These are phyloP conservation scores for Planiliza haematocheilus DNA, from an alignment of 2,113 vertebrate genomes.

Conservation along the genomic window DNA sequence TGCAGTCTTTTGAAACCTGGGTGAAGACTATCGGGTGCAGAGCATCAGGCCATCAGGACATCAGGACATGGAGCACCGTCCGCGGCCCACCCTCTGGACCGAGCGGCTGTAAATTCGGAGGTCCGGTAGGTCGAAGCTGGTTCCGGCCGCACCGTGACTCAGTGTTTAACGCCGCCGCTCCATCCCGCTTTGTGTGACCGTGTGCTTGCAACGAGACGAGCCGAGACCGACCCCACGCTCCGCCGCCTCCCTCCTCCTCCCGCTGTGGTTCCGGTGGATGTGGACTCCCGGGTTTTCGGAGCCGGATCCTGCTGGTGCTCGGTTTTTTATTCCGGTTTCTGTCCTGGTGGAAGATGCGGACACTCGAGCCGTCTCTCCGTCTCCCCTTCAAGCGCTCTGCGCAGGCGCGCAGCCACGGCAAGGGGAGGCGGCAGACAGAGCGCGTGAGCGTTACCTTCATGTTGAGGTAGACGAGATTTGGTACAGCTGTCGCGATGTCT, in stretches of 20 bases:
- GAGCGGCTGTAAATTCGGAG: too few species aligned
- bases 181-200: constrained; percentile 41
- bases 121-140: neutral
- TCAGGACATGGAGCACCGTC: constrained; percentile 22
- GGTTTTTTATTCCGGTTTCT: constrained; percentile 7
- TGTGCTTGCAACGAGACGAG: constrained; percentile 41
- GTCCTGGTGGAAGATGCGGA: neutral
- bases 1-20: neutral
- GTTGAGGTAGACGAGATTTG: constrained; percentile 21
- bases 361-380: constrained; percentile 20
- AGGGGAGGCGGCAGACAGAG: constrained; percentile 6
- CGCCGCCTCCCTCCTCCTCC: neutral
- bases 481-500: constrained; percentile 36
- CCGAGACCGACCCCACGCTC: neutral
- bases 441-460: constrained; percentile 16
- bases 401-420: constrained; percentile 54
- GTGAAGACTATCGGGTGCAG: constrained; percentile 27
- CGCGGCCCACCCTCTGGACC: constrained; percentile 52
- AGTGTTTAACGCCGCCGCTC: constrained; percentile 2
- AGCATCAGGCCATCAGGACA: constrained; percentile 21
- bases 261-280: neutral
- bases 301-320: neutral
- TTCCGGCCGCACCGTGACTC: constrained; percentile 18
- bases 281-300: neutral
- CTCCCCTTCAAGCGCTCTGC: constrained; percentile 27